Evolutionary conservation across 2,888 invertebrate species (phyloP).

Genomic region (Agelastica alni): DNA sequence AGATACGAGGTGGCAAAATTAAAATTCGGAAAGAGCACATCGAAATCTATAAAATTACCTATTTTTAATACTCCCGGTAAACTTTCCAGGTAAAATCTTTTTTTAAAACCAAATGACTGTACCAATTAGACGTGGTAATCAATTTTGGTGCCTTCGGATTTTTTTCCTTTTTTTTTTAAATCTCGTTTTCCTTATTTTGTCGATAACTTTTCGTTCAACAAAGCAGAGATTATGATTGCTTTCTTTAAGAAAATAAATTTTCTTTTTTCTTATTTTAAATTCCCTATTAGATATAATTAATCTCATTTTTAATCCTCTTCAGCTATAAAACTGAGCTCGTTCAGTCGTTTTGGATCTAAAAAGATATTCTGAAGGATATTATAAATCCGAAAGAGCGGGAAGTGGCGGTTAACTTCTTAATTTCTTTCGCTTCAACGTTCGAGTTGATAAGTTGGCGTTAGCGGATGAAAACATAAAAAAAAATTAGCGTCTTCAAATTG

Average conservation of each 20-base stretch:
- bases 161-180: no score
- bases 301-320: conserved; percentile 38
- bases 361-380: conserved; percentile 37
- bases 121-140: no score
- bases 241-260: conserved; percentile 19
- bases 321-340: conserved; percentile 37
- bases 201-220: conserved; percentile 4
- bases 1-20: no score
- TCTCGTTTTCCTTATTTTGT: neutral
- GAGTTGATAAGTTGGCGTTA: conserved; percentile 34
- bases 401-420: conserved; percentile 42
- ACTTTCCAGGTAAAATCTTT: no score
- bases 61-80: no score
- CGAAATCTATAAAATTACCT: no score
- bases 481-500: conserved; percentile 17
- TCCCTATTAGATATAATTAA: conserved; percentile 36
- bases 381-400: conserved; percentile 39
- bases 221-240: conserved; percentile 14
- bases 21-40: no score
- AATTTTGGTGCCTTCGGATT: no score
- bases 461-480: conserved; percentile 23
- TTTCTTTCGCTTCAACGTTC: conserved; percentile 40
- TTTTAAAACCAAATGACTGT: no score
- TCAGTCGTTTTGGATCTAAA: conserved; percentile 34
- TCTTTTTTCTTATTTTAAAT: conserved; percentile 20